Evolutionary conservation across 2,888 invertebrate genomes (phyloP), one percentile per base, ranked within the genome.

Genomic region (Phaonia tiefii): DNA sequence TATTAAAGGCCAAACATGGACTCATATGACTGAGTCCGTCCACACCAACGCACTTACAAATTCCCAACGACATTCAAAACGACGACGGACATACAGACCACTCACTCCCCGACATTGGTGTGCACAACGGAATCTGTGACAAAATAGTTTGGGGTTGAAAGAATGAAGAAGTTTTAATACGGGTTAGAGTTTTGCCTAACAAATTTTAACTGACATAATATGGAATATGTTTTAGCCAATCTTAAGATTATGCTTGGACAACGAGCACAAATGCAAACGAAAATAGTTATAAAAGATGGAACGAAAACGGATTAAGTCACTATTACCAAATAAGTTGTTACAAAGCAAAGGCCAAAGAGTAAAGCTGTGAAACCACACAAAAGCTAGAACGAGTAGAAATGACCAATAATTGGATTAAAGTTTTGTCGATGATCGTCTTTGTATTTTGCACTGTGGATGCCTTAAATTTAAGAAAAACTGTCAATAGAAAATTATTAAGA

Each of bases 281-380:
- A 37, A 63, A 39, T 63, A 63, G 10, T 63, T 63, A 63, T 63
- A 63, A 42, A 63, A 63, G 63, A 63, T 39, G 63, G 42, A 8
- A 11, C 63, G 11, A 2, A 20, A 13, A 13, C 22, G 20, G 5
- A 42, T 63, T n/a, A 42, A 42, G 63, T 39, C 63, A 11, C 20
- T 63, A 63, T 63, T 63, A 22, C 51, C 15, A 51, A 63, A 75
- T 44, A 51, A 75, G 70, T 75, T 63, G 63, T 51, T 63, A 42
- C 63, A 63, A 5, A 20, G 63, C 20, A 39, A 20, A 63, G 63
- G 42, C 60, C 37, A 60, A 60, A 37, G 60, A 60, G 20, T n/a
- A n/a, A n/a, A n/a, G n/a, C n/a, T n/a, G n/a, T n/a, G 17, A 60
- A 39, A 5, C 37, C 17, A 22, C 31, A 31, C 31, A 31, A 31